Evolutionary conservation across 53 echinoderm and acorn worm genomes (phyloP).

Genomic region (Actinopyga echinites): DNA sequence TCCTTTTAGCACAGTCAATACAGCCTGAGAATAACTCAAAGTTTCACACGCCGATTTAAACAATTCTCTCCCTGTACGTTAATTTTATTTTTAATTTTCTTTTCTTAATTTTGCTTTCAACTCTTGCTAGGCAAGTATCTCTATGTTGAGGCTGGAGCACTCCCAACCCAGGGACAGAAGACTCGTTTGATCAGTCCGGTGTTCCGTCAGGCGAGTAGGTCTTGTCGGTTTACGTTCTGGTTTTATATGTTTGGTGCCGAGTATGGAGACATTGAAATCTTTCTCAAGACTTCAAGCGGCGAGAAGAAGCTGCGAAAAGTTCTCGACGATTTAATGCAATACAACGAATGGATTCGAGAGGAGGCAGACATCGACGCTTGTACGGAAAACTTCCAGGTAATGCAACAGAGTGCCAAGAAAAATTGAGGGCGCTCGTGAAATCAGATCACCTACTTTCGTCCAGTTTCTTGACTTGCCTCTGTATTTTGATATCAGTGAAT

Average conservation of each 20-base stretch:
- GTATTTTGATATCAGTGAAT: too few species aligned
- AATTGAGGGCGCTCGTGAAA: too few species aligned
- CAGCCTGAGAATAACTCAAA: too few species aligned
- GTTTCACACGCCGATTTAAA: too few species aligned
- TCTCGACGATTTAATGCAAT: conserved; percentile 52
- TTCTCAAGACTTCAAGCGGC: conserved; percentile 17
- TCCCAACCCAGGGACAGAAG: not conserved
- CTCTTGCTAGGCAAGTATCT: conserved; percentile 48
- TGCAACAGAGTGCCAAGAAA: too few species aligned
- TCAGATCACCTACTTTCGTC: too few species aligned
- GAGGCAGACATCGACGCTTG: conserved; percentile 63
- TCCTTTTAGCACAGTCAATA: too few species aligned
- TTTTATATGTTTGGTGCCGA: conserved; percentile 50
- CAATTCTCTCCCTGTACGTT: too few species aligned
- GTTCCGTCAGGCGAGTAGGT: conserved; percentile 20
- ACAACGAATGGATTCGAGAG: conserved; percentile 71
- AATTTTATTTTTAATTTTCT: too few species aligned
- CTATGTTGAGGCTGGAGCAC: conserved; percentile 27
- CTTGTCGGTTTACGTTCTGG: conserved; percentile 34
- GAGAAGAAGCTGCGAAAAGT: conserved; percentile 61
- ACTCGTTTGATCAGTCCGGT: conserved; percentile 33
- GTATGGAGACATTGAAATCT: conserved; percentile 62
- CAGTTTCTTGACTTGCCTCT: too few species aligned
- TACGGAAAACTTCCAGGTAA: conserved; percentile 76
- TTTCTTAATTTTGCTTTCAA: too few species aligned